Evolutionary conservation across 2,888 invertebrate species (phyloP), one percentile per base, ranked within the genome.

Genomic region (Oscheius sp.): DNA sequence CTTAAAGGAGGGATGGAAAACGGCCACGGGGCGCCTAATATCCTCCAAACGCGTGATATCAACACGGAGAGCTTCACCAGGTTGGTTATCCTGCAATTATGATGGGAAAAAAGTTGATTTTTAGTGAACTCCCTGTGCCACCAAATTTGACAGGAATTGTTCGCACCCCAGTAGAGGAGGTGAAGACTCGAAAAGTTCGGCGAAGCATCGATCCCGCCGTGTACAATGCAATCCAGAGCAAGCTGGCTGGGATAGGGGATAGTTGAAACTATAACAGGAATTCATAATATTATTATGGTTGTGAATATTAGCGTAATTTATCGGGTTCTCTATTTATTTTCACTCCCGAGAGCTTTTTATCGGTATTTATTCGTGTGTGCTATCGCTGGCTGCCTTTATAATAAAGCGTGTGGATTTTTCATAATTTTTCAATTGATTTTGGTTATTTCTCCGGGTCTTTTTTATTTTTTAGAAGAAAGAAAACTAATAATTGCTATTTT

Each of bases 51-150:
- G 1, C 37, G 67, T 29, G 67, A 67, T 45, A 57, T 67, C 46
- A 67, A 67, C 17, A 20, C 57, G 37, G 67, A 57, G 8, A 67
- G 67, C 33, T 45, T 67, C 25, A 57, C 45, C 46, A 45, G 67
- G 67, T 67, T 17, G 0, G 46, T 3, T 6, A n/a, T n/a, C n/a
- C n/a, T n/a, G n/a, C n/a, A n/a, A n/a, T n/a, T n/a, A n/a, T n/a
- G n/a, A n/a, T n/a, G n/a, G n/a, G n/a, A n/a, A n/a, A n/a, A n/a
- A n/a, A n/a, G n/a, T n/a, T n/a, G n/a, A n/a, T n/a, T 46, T 65
- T 55, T 25, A 65, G 65, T 42, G 65, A 65, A 6, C 33, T 65
- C 6, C 53, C 65, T 1, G 27, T 53, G 17, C 65, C 65, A 15
- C 20, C 65, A 5, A 52, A 65, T 53, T 39, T 65, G 39, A 39